Evolutionary conservation across 1,140 invertebrate species (phyloP), one percentile per base, ranked within the genome.

Genomic region (Lanistes nyassanus): DNA sequence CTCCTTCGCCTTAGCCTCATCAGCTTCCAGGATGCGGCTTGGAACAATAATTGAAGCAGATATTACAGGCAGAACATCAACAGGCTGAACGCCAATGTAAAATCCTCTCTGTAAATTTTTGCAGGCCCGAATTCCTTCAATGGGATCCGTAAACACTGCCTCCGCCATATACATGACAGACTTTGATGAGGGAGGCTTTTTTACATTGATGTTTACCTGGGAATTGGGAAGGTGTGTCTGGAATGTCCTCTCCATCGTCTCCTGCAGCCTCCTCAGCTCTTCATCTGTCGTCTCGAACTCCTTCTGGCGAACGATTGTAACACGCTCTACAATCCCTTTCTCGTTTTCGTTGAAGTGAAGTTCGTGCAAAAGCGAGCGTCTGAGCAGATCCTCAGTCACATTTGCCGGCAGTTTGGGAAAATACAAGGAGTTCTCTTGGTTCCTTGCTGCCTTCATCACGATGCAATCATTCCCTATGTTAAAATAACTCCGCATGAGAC

Each of bases 101-200:
- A 80, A 69, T 31, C 26, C 75, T 29, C 65, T 39, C 37, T 64
- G 36, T 16, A 80, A 68, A 5, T 26, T 42, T 11, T 39, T 31
- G n/a, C 75, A 84, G 2, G 79, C 82, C 23, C 51, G 68, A 29
- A 79, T 56, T 2, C 82, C 82, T 58, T 79, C 76, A 26, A 80
- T 70, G 23, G 80, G 74, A n/a, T 84, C 77, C 1, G 74, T 75
- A 73, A 84, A 85, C 5, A 65, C 56, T 9, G 80, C 81, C 62
- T 78, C 80, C 9, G 77, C 84, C 6, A 66, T 0, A 29, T 56
- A 79, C 2, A n/a, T 76, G 1, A 72, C 26, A 55, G 74, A 60
- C 19, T 53, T 31, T 47, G 60, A 60, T 53, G 60, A 58, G 16
- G 79, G 53, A 60, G 56, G 26, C 11, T 31, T 62, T 34, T 26